These are phyloP conservation scores for Synaphobranchus kaupii DNA, from an alignment of 2,797 vertebrate genomes.

Conservation along the genomic window DNA sequence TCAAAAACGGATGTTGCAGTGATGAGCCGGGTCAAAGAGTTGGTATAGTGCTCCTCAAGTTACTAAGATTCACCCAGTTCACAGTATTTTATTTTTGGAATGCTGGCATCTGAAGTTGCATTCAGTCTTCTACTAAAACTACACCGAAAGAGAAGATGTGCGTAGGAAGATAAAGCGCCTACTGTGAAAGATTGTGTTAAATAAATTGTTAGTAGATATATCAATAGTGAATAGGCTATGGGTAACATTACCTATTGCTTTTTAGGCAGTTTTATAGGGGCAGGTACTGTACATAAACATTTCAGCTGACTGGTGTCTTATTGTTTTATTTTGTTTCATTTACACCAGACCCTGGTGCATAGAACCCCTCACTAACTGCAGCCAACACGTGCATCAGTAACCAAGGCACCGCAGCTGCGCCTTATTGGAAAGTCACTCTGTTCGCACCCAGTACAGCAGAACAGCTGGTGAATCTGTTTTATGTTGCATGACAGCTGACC, in stretches of 20 bases:
- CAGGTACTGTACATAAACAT: neutral
- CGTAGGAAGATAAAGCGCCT: neutral
- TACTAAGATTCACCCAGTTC: neutral
- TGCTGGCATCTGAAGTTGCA: neutral
- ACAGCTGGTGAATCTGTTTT: conserved; percentile 64
- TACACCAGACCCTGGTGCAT: neutral
- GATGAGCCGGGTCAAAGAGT: neutral
- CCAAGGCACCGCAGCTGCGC: neutral
- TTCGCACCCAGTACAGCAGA: conserved; percentile 31
- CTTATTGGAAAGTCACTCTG: conserved; percentile 14
- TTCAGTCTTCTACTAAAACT: conserved; percentile 8
- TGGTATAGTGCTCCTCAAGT: neutral
- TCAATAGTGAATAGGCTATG: neutral
- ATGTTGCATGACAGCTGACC: conserved; percentile 48
- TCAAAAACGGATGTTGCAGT: neutral
- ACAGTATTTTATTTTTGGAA: neutral
- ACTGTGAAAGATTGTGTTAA: conserved; percentile 5
- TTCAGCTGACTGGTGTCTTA: too few species aligned
- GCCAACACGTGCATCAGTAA: neutral
- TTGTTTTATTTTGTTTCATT: neutral
- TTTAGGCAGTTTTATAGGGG: neutral
- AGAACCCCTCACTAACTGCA: neutral
- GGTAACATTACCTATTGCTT: neutral
- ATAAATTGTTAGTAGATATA: neutral
- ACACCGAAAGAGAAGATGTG: neutral